phyloP scores from a whole-genome alignment of 2,113 vertebrate species.

The Neopipo cinnamomea region DNA sequence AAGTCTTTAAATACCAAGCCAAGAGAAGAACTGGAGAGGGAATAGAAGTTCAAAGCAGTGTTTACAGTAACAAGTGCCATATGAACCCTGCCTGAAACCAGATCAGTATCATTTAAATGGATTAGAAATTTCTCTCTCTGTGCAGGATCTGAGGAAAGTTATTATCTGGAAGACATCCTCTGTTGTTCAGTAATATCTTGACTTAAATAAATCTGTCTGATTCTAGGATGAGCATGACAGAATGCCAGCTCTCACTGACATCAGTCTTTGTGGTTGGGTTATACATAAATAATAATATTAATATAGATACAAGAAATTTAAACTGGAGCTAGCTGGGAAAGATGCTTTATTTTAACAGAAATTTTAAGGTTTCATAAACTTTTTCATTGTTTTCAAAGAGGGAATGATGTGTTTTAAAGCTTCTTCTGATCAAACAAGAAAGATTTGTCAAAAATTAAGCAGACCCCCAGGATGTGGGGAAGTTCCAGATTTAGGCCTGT shows the following conservation, averaged over 20 bases:
- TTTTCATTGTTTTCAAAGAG: background rate
- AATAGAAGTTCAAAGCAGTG: background rate
- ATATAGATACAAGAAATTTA: background rate
- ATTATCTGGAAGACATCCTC: background rate
- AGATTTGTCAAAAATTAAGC: background rate
- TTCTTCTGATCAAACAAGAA: background rate
- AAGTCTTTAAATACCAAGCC: background rate
- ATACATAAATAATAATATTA: background rate
- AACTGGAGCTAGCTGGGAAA: background rate
- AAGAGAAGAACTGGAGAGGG: background rate
- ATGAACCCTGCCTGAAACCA: background rate
- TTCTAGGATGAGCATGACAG: background rate
- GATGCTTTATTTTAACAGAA: background rate
- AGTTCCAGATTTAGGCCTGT: background rate
- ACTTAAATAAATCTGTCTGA: constrained; percentile 15
- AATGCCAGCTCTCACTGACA: background rate
- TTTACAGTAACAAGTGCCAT: background rate
- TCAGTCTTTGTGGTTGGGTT: background rate
- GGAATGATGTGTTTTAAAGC: background rate
- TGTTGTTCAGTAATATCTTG: background rate
- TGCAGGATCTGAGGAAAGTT: background rate
- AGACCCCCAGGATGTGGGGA: background rate
- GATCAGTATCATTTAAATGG: background rate
- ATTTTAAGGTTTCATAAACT: background rate
- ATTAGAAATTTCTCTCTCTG: background rate